phyloP scores from a whole-genome alignment of 1,140 invertebrate genomes.

The Acromyrmex echinatior region DNA sequence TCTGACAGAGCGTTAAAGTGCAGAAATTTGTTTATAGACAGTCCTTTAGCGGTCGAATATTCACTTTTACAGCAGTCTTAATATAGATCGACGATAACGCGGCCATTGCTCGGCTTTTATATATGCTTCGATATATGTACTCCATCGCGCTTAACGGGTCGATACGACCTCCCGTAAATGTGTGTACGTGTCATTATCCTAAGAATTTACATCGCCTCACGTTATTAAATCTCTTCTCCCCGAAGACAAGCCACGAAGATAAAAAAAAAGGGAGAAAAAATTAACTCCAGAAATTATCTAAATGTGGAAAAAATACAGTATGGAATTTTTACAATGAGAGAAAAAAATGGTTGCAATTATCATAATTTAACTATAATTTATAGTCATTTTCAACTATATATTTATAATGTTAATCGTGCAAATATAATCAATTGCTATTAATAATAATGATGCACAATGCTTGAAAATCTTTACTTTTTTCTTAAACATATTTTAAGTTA shows the following conservation, averaged over 20 bases:
- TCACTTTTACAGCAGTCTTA: conserved; percentile 41
- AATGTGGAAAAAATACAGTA: not conserved
- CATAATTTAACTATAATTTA: too few species aligned
- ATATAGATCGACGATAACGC: conserved; percentile 43
- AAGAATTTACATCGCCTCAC: conserved; percentile 20
- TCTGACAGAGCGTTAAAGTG: not conserved
- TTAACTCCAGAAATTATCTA: not conserved
- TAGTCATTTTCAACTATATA: too few species aligned
- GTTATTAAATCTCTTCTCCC: conserved; percentile 17
- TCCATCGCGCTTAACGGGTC: conserved; percentile 34
- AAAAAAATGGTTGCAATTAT: not conserved
- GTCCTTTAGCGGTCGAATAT: conserved; percentile 22
- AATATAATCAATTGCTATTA: too few species aligned
- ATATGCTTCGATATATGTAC: conserved; percentile 29
- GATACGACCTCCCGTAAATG: conserved; percentile 35
- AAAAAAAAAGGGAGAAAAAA: not conserved
- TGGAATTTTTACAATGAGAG: not conserved
- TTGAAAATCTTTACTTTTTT: too few species aligned
- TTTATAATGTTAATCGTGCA: too few species aligned
- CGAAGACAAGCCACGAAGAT: too few species aligned
- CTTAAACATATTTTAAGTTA: too few species aligned
- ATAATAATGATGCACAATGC: too few species aligned
- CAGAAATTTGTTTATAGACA: conserved; percentile 20
- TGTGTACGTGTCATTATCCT: conserved; percentile 37
- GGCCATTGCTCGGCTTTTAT: conserved; percentile 28